phyloP scores from a whole-genome alignment of 2,113 vertebrate species.

The Carassius auratus region DNA sequence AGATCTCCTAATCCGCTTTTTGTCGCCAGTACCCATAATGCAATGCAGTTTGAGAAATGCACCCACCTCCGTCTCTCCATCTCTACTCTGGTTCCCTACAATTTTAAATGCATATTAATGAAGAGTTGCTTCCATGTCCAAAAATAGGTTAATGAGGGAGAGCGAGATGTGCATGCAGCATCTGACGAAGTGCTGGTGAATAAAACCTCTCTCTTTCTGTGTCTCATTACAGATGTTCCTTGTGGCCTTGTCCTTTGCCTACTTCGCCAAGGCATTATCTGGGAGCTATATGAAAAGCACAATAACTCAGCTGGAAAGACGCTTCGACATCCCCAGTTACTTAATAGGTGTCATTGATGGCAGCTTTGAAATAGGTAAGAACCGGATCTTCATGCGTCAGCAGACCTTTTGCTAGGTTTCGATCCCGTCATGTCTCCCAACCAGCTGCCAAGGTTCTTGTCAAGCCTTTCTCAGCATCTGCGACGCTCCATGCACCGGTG shows the following conservation, averaged over 20 bases:
- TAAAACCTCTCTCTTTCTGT: slow-evolving; percentile 19
- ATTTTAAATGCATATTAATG: slow-evolving; percentile 50
- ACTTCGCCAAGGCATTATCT: slow-evolving; percentile 89
- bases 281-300: slow-evolving; percentile 96
- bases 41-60: slow-evolving; percentile 5
- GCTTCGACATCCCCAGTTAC: slow-evolving; percentile 92
- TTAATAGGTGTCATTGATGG: slow-evolving; percentile 92
- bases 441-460: slow-evolving; percentile 1
- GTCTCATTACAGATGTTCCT: slow-evolving; percentile 83
- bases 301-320: slow-evolving; percentile 92
- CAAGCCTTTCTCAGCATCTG: background rate
- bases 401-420: background rate
- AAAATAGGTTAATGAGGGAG: slow-evolving; percentile 41
- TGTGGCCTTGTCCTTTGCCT: slow-evolving; percentile 88
- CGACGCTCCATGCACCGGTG: background rate
- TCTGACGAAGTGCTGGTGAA: too few species aligned
- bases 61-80: background rate
- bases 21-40: slow-evolving; percentile 56
- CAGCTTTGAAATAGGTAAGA: slow-evolving; percentile 96
- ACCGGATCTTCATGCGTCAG: slow-evolving; percentile 29
- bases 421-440: background rate
- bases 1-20: slow-evolving; percentile 65
- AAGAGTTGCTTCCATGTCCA: slow-evolving; percentile 12
- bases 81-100: background rate
- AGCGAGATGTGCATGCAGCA: background rate